Percentiles rank a stretch among this genome's conserved stretches.
These are phyloP conservation scores for Macrotus californicus DNA, from an alignment of 2,113 vertebrate genomes.

Conservation along the genomic window DNA sequence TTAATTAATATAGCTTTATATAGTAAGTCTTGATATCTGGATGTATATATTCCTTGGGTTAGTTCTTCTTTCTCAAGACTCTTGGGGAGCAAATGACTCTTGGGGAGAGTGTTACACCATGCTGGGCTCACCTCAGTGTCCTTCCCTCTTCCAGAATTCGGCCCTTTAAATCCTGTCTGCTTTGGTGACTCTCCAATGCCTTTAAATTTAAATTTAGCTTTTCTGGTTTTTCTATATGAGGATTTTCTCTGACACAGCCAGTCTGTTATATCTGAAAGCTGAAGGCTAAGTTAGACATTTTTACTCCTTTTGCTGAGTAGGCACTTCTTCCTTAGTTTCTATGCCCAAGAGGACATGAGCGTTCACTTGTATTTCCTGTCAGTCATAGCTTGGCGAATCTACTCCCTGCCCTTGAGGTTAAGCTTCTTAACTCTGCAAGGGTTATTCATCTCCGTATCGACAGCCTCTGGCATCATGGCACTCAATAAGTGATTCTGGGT, in stretches of 20 bases:
- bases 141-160: neutral
- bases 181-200: neutral
- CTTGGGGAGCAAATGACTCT: neutral
- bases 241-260: neutral
- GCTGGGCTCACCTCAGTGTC: neutral
- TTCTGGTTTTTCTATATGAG: neutral
- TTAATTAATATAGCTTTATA: neutral
- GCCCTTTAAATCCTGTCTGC: neutral
- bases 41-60: neutral
- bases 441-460: neutral
- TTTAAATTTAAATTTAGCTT: neutral
- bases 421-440: neutral
- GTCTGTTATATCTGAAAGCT: neutral
- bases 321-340: neutral
- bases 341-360: neutral
- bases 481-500: neutral
- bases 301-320: neutral
- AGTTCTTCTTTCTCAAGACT: neutral
- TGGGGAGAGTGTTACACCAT: neutral
- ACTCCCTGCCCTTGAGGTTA: neutral
- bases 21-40: neutral
- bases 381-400: neutral
- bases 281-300: neutral
- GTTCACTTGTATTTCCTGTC: neutral
- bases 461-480: neutral